These are phyloP conservation scores for Phyto melanocephala DNA, from an alignment of 2,888 invertebrate species.

Conservation along the genomic window DNA sequence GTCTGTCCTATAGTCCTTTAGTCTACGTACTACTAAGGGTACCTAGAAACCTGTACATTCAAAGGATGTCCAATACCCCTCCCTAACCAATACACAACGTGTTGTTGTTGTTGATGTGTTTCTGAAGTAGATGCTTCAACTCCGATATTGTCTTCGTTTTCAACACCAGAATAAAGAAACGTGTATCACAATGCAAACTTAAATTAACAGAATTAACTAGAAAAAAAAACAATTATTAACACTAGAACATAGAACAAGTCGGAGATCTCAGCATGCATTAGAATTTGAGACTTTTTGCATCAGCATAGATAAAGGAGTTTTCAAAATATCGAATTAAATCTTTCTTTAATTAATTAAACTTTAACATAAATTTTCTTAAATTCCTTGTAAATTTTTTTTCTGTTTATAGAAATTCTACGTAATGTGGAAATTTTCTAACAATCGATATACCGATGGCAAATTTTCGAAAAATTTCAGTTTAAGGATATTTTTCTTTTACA, in stretches of 20 bases:
- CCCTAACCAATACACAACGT: neutral
- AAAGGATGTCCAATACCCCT: neutral
- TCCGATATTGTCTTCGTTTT: slow-evolving; percentile 61
- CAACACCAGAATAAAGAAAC: slow-evolving; percentile 56
- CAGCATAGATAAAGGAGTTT: neutral
- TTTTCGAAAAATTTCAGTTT: too few species aligned
- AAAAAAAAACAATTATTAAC: slow-evolving; percentile 26
- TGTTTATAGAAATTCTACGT: too few species aligned
- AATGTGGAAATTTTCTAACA: too few species aligned
- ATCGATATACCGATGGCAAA: too few species aligned
- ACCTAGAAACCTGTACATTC: neutral
- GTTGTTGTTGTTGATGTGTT: neutral
- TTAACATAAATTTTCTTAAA: too few species aligned
- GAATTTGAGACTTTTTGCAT: neutral
- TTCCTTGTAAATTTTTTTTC: too few species aligned
- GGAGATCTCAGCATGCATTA: slow-evolving; percentile 5
- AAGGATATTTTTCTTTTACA: too few species aligned
- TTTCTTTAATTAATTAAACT: too few species aligned
- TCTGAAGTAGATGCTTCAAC: slow-evolving; percentile 48
- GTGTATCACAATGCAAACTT: slow-evolving; percentile 36
- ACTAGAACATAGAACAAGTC: slow-evolving; percentile 3
- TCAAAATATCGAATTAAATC: too few species aligned
- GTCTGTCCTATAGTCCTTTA: slow-evolving; percentile 22
- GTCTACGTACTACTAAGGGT: neutral
- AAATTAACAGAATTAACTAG: slow-evolving; percentile 54